Evolutionary conservation across 2,888 invertebrate species (phyloP).

Genomic region (Drosophila helvetica): DNA sequence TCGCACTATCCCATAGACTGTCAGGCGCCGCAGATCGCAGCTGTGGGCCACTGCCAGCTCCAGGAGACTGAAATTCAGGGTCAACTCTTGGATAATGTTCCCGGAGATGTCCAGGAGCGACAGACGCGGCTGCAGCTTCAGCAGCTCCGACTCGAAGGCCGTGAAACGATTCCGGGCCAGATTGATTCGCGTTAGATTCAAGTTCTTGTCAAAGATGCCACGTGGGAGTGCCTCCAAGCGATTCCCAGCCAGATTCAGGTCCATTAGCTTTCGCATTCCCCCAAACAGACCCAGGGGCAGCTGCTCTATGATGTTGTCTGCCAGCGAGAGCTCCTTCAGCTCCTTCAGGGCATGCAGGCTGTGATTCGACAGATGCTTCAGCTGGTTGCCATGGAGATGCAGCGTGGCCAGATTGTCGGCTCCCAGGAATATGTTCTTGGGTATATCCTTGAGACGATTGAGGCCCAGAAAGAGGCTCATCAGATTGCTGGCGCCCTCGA

Average conservation of each 20-base stretch:
- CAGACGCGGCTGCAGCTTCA: constrained; percentile 74
- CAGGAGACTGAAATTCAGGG: constrained; percentile 75
- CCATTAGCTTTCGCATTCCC: constrained; percentile 74
- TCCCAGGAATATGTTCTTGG: constrained; percentile 82
- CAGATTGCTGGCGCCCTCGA: constrained; percentile 82
- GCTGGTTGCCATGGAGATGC: constrained; percentile 72
- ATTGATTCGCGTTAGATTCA: constrained; percentile 78
- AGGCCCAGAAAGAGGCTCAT: constrained; percentile 79
- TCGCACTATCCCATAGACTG: constrained; percentile 73
- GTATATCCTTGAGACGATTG: constrained; percentile 79
- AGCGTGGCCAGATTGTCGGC: constrained; percentile 81
- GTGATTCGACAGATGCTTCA: constrained; percentile 74
- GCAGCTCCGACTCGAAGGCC: constrained; percentile 78
- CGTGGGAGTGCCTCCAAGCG: constrained; percentile 71
- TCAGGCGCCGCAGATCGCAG: constrained; percentile 80
- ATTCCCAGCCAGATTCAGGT: constrained; percentile 79
- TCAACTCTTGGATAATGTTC: constrained; percentile 79
- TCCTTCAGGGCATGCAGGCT: constrained; percentile 82
- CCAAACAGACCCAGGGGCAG: constrained; percentile 72
- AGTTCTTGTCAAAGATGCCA: constrained; percentile 78
- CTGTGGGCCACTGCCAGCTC: constrained; percentile 72
- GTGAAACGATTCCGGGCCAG: constrained; percentile 77
- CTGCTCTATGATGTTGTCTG: constrained; percentile 73
- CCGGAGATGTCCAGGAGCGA: constrained; percentile 79
- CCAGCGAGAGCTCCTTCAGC: constrained; percentile 77